These are phyloP conservation scores for Ophion ventricosus DNA, from an alignment of 2,888 invertebrate genomes.

Conservation along the genomic window DNA sequence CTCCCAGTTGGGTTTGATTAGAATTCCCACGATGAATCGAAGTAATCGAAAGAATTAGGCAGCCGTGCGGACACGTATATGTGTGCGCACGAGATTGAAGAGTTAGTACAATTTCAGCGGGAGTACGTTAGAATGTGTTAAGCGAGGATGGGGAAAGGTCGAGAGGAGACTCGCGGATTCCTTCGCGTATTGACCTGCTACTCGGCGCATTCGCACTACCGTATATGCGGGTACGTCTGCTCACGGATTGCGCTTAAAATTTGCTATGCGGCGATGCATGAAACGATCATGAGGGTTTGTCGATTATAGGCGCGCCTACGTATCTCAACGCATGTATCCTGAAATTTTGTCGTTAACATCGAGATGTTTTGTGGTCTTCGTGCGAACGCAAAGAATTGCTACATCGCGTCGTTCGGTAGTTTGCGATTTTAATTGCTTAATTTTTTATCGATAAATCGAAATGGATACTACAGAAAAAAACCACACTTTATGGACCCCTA, in stretches of 20 bases:
- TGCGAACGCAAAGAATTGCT: constrained; percentile 22
- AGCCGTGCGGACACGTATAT: neutral
- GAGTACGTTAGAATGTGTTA: constrained; percentile 17
- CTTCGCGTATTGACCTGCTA: constrained; percentile 63
- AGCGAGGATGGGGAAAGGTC: constrained; percentile 56
- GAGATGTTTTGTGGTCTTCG: constrained; percentile 22
- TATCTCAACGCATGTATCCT: neutral
- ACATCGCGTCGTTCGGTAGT: neutral
- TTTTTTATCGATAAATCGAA: neutral
- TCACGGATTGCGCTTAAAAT: constrained; percentile 53
- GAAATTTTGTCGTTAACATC: constrained; percentile 25
- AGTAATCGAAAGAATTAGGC: constrained; percentile 55
- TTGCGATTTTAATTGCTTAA: too few species aligned
- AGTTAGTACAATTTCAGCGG: constrained; percentile 43
- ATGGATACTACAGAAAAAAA: too few species aligned
- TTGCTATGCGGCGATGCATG: constrained; percentile 55
- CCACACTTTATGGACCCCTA: too few species aligned
- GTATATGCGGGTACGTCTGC: constrained; percentile 3
- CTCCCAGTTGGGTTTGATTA: constrained; percentile 42
- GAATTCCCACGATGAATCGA: constrained; percentile 63
- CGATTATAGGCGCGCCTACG: constrained; percentile 58
- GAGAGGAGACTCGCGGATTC: constrained; percentile 61
- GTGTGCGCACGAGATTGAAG: constrained; percentile 29
- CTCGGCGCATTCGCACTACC: constrained; percentile 50
- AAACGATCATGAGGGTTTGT: constrained; percentile 50